Conservation (phyloP, 1,140 invertebrate species). For the Drosophila ercepeae region DNA sequence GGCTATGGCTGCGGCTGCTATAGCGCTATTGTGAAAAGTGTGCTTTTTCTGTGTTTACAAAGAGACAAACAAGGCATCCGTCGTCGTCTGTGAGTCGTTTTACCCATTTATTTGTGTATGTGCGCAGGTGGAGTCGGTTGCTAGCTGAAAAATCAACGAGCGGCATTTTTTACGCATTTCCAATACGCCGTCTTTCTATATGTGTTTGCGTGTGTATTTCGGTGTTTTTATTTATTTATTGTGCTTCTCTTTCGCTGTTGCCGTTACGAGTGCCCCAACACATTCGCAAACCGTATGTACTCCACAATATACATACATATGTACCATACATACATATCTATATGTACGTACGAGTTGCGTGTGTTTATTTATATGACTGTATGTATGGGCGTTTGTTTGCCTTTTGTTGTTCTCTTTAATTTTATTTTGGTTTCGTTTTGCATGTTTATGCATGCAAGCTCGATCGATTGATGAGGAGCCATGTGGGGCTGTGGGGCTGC, state of each 20-base stretch:
- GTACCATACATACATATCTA: constrained; percentile 3
- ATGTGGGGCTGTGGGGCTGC: constrained; percentile 66
- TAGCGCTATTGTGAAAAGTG: constrained; percentile 74
- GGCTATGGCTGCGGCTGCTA: neutral
- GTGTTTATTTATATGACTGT: constrained; percentile 48
- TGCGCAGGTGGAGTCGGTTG: constrained; percentile 75
- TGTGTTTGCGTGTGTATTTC: constrained; percentile 48
- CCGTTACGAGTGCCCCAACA: constrained; percentile 67
- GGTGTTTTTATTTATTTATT: constrained; percentile 81
- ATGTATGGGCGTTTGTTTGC: constrained; percentile 60
- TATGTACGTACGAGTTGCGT: constrained; percentile 11
- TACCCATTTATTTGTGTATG: constrained; percentile 18
- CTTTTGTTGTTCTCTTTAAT: constrained; percentile 78
- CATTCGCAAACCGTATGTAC: constrained; percentile 25
- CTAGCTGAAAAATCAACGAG: constrained; percentile 80
- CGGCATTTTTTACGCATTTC: constrained; percentile 81
- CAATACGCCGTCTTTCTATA: constrained; percentile 54
- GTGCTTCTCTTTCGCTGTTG: constrained; percentile 76
- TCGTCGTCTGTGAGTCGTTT: constrained; percentile 38
- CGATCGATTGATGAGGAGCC: constrained; percentile 70
- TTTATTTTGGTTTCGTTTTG: constrained; percentile 81
- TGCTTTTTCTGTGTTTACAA: constrained; percentile 76
- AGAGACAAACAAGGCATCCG: constrained; percentile 73
- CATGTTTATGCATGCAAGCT: constrained; percentile 76
- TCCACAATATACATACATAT: constrained; percentile 8